phyloP scores from a whole-genome alignment of 2,797 vertebrate genomes.

The Melanotaenia parkinsoni region DNA sequence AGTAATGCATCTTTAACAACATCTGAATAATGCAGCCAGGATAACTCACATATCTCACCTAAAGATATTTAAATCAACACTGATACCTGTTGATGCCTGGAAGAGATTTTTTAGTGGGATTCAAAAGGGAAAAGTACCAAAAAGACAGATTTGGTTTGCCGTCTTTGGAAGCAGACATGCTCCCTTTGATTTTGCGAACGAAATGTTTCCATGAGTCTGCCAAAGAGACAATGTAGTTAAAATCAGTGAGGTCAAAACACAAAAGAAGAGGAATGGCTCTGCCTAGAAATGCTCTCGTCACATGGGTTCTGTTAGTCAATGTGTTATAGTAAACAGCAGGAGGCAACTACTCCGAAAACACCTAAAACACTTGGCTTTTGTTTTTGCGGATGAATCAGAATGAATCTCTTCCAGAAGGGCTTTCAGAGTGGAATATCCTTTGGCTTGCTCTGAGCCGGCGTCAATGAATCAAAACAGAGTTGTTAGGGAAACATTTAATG shows the following conservation, averaged over 20 bases:
- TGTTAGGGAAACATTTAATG: slow-evolving; percentile 60
- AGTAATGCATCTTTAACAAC: background rate
- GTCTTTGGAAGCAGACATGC: slow-evolving; percentile 45
- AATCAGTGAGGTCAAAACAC: slow-evolving; percentile 8
- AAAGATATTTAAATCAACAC: slow-evolving; percentile 33
- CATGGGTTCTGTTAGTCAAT: slow-evolving; percentile 28
- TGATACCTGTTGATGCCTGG: slow-evolving; percentile 29
- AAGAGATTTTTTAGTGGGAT: slow-evolving; percentile 21
- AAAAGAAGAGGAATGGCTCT: slow-evolving; percentile 3
- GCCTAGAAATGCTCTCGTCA: slow-evolving; percentile 21
- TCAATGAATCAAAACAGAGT: slow-evolving; percentile 54
- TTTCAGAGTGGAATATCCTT: slow-evolving; percentile 40
- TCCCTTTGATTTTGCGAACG: slow-evolving; percentile 33
- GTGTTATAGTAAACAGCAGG: slow-evolving; percentile 52
- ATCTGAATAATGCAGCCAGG: background rate
- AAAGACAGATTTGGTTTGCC: slow-evolving; percentile 27
- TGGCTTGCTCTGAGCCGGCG: slow-evolving; percentile 22
- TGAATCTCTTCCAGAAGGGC: slow-evolving; percentile 33
- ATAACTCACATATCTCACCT: slow-evolving; percentile 11
- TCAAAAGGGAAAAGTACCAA: slow-evolving; percentile 35
- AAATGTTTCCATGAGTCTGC: slow-evolving; percentile 21
- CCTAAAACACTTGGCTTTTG: slow-evolving; percentile 49
- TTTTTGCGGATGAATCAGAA: slow-evolving; percentile 45
- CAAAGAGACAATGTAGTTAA: slow-evolving; percentile 31
- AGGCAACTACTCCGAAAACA: slow-evolving; percentile 31